These are phyloP conservation scores for Gryllus bimaculatus DNA, from an alignment of 1,140 invertebrate genomes.

Conservation along the genomic window DNA sequence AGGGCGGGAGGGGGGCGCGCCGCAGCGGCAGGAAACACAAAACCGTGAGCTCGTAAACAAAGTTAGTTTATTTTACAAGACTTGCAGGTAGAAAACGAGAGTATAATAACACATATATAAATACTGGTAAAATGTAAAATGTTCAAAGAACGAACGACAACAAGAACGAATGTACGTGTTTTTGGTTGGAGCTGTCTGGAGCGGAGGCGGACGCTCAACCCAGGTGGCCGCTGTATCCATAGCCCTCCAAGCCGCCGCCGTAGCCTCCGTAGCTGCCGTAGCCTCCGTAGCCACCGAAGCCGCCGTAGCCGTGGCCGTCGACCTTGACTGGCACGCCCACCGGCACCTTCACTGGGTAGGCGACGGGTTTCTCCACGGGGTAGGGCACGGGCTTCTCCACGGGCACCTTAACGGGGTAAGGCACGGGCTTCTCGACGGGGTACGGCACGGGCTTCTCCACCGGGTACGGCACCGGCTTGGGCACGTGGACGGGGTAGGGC, in stretches of 20 bases:
- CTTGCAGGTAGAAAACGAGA: background rate
- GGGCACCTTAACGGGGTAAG: background rate
- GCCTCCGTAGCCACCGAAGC: background rate
- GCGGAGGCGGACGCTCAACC: background rate
- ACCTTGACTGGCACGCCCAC: no score
- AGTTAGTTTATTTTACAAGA: background rate
- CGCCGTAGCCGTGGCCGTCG: background rate
- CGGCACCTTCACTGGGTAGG: background rate
- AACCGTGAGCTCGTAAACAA: background rate
- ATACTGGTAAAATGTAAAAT: background rate
- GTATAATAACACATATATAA: background rate
- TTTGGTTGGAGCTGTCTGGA: background rate
- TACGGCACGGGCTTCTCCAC: background rate
- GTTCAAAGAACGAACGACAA: conserved; percentile 1
- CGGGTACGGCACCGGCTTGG: background rate
- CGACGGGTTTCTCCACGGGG: background rate
- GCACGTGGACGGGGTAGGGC: background rate
- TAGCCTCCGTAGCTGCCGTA: background rate
- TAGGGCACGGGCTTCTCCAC: background rate
- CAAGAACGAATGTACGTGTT: background rate
- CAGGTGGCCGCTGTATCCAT: background rate
- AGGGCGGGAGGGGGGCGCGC: background rate
- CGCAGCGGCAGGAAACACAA: background rate
- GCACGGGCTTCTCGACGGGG: background rate
- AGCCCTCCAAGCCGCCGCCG: no score